Base-by-base conservation (phyloP, 2,797 vertebrate species). In the Dicrostonyx torquatus region DNA sequence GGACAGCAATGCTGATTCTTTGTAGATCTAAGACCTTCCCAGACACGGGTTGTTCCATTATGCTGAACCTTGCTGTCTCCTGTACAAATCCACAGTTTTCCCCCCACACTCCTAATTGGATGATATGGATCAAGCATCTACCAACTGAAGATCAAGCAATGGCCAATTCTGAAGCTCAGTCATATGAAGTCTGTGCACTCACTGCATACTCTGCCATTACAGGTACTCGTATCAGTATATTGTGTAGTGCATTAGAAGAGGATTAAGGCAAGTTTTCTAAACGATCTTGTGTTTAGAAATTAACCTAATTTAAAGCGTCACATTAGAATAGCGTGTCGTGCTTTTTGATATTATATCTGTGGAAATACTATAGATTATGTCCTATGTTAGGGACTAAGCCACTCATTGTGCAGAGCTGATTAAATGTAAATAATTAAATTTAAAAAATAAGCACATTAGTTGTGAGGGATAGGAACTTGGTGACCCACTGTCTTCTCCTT, bases 131-230 rank as follows among this genome's bases (percentile, higher is more conserved):
- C 17, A n/a, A 37, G 10, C 12, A n/a, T 22, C 10, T 72, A 6
- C 13, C 55, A 8, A 50, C 31, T 40, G 20, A 91, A 60, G 15
- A 4, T 55, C n/a, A 73, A 34, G 40, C 18, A 64, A 7, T 34
- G 6, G 60, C 6, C 8, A 48, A 60, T 64, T 58, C 29, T 37
- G 43, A 31, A 86, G 53, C 13, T 10, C n/a, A 10, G 6, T 45
- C 2, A 0, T 1, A 24, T 53, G 6, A 20, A 20, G 24, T 40
- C 45, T n/a, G 7, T 4, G 29, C 11, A 11, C 43, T 40, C 1
- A 45, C 31, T 0, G 29, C 1, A 1, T 17, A 10, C 2, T 4
- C 26, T 9, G 17, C 50, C 6, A 6, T 58, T 29, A 6, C 10
- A 75, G 29, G 1, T 1, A 45, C 34, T 9, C 70, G 2, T 11